These are phyloP conservation scores for Dicrurus megarhynchus DNA, from an alignment of 2,113 vertebrate species.

Conservation along the genomic window DNA sequence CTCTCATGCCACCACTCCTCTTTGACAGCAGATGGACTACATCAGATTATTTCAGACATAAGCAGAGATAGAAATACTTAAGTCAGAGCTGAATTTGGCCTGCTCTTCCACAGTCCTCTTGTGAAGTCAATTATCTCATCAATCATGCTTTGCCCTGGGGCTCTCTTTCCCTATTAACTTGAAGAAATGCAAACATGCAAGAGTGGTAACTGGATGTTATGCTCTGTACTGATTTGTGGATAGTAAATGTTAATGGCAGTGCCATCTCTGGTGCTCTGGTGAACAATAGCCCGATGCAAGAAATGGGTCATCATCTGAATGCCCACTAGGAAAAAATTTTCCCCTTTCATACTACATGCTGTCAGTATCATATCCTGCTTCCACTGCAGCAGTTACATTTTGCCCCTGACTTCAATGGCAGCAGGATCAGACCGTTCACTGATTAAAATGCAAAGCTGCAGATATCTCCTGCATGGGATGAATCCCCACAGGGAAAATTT, in stretches of 20 bases:
- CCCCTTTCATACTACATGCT: background rate
- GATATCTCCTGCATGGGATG: slow-evolving; percentile 43
- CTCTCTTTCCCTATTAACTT: slow-evolving; percentile 27
- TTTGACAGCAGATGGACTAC: background rate
- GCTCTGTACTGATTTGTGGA: background rate
- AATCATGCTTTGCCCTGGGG: background rate
- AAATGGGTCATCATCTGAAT: slow-evolving; percentile 1
- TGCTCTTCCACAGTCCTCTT: background rate
- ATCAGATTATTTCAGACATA: slow-evolving; percentile 14
- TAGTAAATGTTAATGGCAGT: background rate
- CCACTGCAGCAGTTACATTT: background rate
- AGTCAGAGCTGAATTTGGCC: background rate
- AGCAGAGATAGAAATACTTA: slow-evolving; percentile 2
- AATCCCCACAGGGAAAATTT: slow-evolving; percentile 53
- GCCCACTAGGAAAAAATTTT: background rate
- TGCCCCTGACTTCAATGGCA: background rate
- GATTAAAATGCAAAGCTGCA: slow-evolving; percentile 48
- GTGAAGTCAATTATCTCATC: slow-evolving; percentile 50
- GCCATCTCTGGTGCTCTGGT: background rate
- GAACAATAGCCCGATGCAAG: background rate
- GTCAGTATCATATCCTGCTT: background rate
- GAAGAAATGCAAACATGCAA: slow-evolving; percentile 25
- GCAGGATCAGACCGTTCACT: background rate
- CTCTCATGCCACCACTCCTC: background rate
- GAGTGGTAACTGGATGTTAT: background rate